A percentile compares a stretch with the other conserved stretches of the same genome.
phyloP scores from a whole-genome alignment of 2,888 invertebrate genomes.

The Cryptocephalus primarius region DNA sequence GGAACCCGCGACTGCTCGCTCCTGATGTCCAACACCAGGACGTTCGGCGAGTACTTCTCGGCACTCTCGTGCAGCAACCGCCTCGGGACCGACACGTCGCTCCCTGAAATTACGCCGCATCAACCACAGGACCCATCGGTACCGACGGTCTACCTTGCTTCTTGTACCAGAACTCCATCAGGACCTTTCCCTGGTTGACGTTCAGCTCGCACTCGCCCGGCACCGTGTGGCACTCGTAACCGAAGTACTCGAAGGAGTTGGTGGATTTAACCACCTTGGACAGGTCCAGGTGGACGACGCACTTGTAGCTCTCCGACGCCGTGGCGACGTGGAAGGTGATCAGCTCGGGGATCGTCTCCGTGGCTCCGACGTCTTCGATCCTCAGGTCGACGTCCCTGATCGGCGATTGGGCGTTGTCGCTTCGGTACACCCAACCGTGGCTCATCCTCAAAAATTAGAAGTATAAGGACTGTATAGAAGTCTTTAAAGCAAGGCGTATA shows the following conservation, averaged over 20 bases:
- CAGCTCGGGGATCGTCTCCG: too few species aligned
- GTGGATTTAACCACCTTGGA: conserved; percentile 2
- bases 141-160: conserved; percentile 8
- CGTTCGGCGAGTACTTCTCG: conserved; percentile 8
- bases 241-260: conserved; percentile 13
- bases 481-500: too few species aligned
- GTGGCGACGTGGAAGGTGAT: background rate
- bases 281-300: conserved; percentile 21
- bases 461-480: too few species aligned
- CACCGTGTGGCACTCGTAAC: conserved; percentile 19
- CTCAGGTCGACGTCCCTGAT: too few species aligned
- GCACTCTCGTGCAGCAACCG: conserved; percentile 15
- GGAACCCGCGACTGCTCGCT: conserved; percentile 43
- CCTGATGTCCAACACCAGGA: conserved; percentile 31
- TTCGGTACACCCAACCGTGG: too few species aligned
- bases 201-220: conserved; percentile 30
- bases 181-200: conserved; percentile 30
- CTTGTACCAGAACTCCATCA: conserved; percentile 33
- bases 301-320: conserved; percentile 8
- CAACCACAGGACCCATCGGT: background rate
- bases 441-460: too few species aligned
- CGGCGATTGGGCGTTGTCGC: too few species aligned
- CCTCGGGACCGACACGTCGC: conserved; percentile 8
- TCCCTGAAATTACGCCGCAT: conserved; percentile 2
- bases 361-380: too few species aligned